Evolutionary conservation across 1,140 invertebrate species (phyloP).

Genomic region (Globodera rostochiensis): DNA sequence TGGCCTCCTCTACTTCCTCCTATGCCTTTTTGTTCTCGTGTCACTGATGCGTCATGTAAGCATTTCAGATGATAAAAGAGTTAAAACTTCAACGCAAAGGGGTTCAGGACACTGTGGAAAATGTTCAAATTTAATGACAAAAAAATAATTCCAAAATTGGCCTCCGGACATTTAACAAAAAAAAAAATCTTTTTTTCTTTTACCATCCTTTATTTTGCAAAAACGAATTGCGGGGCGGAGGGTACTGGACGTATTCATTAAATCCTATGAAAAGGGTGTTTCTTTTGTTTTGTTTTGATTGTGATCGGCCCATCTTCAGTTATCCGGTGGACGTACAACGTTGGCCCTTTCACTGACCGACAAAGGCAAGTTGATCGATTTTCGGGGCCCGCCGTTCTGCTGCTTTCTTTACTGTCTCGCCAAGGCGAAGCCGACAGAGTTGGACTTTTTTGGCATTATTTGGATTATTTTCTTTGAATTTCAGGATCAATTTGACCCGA

Average conservation of each 20-base stretch:
- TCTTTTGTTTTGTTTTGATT: not conserved
- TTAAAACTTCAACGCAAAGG: no score
- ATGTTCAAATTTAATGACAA: no score
- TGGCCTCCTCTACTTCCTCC: constrained; percentile 49
- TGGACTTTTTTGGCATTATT: constrained; percentile 20
- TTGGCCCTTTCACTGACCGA: constrained; percentile 24
- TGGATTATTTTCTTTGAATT: constrained; percentile 7
- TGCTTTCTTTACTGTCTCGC: constrained; percentile 42
- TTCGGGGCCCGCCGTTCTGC: constrained; percentile 46
- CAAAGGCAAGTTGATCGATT: constrained; percentile 34
- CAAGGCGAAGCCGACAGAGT: constrained; percentile 37
- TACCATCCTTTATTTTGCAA: no score
- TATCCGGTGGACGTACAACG: constrained; percentile 29
- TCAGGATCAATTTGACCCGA: constrained; percentile 35
- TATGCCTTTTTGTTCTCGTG: constrained; percentile 49
- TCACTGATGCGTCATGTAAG: constrained; percentile 44
- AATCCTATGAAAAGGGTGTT: no score
- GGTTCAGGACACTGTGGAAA: no score
- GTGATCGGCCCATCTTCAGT: constrained; percentile 1
- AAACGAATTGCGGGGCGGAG: no score
- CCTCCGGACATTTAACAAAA: no score
- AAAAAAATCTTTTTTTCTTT: no score
- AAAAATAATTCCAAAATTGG: no score
- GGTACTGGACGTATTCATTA: no score
- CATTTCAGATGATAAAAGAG: not conserved